Percentiles rank a stretch among this genome's conserved stretches.
These are phyloP conservation scores for Tinea trinotella DNA, from an alignment of 2,888 invertebrate species.

Conservation along the genomic window DNA sequence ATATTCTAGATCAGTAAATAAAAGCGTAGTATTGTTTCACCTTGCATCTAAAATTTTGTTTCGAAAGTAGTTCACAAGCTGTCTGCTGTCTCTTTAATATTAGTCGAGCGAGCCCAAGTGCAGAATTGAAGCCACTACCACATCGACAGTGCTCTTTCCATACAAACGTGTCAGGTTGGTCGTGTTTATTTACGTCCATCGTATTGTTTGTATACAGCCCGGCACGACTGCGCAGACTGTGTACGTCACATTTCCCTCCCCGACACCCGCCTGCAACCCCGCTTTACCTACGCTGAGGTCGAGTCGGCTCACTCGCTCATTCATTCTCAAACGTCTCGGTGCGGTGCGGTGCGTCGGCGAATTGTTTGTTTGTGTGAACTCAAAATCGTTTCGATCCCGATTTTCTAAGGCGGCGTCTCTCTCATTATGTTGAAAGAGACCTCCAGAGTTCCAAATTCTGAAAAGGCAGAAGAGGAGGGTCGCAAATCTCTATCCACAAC, in stretches of 20 bases:
- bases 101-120: not conserved
- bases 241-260: slow-evolving; percentile 54
- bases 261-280: slow-evolving; percentile 49
- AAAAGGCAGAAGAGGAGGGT: slow-evolving; percentile 43
- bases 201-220: slow-evolving; percentile 73
- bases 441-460: slow-evolving; percentile 50
- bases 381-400: not conserved
- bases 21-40: not conserved
- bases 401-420: slow-evolving; percentile 19
- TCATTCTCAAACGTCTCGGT: slow-evolving; percentile 64
- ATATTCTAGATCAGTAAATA: no score
- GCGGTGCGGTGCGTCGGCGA: slow-evolving; percentile 49
- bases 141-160: slow-evolving; percentile 56
- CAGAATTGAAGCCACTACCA: slow-evolving; percentile 42
- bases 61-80: slow-evolving; percentile 23
- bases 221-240: slow-evolving; percentile 68
- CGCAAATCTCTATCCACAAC: slow-evolving; percentile 44
- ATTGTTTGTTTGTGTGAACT: not conserved
- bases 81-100: slow-evolving; percentile 20
- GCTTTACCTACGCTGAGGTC: slow-evolving; percentile 58
- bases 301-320: slow-evolving; percentile 59
- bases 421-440: slow-evolving; percentile 64
- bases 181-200: slow-evolving; percentile 72
- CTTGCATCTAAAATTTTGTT: not conserved
- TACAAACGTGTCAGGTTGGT: slow-evolving; percentile 37